A percentile compares a stretch with the other conserved stretches of the same genome.
These are phyloP conservation scores for Platyscapa corneri DNA, from an alignment of 1,140 invertebrate species.

Conservation along the genomic window DNA sequence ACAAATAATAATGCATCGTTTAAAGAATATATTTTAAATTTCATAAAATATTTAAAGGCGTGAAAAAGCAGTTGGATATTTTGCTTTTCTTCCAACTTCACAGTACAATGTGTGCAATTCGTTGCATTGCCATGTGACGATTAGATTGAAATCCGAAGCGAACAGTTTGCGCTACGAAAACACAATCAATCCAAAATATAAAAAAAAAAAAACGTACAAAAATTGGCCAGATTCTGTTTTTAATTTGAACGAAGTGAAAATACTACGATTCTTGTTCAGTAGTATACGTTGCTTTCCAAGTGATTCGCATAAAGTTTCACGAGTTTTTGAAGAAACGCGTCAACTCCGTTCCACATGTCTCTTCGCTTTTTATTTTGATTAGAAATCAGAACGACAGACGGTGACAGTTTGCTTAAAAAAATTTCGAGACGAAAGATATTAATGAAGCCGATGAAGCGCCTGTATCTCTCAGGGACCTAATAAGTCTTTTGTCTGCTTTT, in stretches of 20 bases:
- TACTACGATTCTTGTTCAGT: not conserved
- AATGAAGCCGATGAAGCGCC: not conserved
- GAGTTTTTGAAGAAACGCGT: not conserved
- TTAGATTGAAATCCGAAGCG: too few relatives aligned
- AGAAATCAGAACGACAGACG: constrained; percentile 6
- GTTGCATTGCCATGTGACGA: too few relatives aligned
- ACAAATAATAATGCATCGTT: too few relatives aligned
- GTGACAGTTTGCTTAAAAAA: not conserved
- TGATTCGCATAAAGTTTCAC: not conserved
- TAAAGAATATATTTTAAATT: too few relatives aligned
- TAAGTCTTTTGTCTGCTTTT: not conserved
- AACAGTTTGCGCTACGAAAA: too few relatives aligned
- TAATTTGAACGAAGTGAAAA: not conserved
- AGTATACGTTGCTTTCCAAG: not conserved
- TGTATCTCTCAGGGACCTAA: not conserved
- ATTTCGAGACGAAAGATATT: not conserved
- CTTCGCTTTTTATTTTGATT: not conserved
- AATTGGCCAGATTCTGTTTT: not conserved
- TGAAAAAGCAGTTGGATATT: too few relatives aligned
- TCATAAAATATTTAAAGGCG: too few relatives aligned
- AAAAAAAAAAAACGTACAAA: not conserved
- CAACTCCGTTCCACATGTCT: not conserved
- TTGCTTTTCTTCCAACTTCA: too few relatives aligned
- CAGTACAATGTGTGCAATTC: too few relatives aligned
- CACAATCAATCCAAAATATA: not conserved